phyloP scores from a whole-genome alignment of 2,797 vertebrate genomes.

The Cottoperca gobio region DNA sequence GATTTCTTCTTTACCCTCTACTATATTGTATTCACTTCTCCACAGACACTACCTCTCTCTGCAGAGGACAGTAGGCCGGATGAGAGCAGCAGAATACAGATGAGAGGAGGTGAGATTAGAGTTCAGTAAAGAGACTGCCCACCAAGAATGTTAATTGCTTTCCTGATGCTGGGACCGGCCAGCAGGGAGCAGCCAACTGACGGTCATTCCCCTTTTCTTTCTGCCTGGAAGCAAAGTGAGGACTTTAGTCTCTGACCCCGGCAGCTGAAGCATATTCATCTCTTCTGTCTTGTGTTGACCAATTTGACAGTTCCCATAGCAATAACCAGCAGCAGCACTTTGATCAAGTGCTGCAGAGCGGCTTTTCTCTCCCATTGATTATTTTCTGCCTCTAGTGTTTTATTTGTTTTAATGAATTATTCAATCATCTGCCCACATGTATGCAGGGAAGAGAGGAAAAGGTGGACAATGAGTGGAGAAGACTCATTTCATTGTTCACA shows the following conservation, averaged over 20 bases:
- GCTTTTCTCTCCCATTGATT: neutral
- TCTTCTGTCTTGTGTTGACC: conserved; percentile 1
- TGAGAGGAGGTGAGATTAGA: conserved; percentile 55
- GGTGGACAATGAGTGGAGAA: too few relatives aligned
- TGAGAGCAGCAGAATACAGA: conserved; percentile 60
- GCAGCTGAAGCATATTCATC: conserved; percentile 28
- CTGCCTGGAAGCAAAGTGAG: conserved; percentile 14
- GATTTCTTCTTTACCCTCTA: neutral
- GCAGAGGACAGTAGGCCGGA: conserved; percentile 45
- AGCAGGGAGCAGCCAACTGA: conserved; percentile 11
- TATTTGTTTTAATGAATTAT: conserved; percentile 2
- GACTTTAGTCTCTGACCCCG: conserved; percentile 51
- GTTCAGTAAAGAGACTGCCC: conserved; percentile 62
- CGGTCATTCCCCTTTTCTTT: conserved; percentile 7
- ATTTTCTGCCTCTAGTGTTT: neutral
- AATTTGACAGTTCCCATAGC: neutral
- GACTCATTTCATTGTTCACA: neutral
- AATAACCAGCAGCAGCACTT: neutral
- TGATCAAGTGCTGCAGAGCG: neutral
- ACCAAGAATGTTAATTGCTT: conserved; percentile 48
- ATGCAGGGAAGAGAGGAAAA: neutral
- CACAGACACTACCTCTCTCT: conserved; percentile 20
- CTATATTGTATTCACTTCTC: conserved; percentile 5
- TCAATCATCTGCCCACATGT: neutral
- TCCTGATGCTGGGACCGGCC: conserved; percentile 30